Evolutionary conservation across 2,113 vertebrate genomes (phyloP).

Genomic region (Atrichornis clamosus): DNA sequence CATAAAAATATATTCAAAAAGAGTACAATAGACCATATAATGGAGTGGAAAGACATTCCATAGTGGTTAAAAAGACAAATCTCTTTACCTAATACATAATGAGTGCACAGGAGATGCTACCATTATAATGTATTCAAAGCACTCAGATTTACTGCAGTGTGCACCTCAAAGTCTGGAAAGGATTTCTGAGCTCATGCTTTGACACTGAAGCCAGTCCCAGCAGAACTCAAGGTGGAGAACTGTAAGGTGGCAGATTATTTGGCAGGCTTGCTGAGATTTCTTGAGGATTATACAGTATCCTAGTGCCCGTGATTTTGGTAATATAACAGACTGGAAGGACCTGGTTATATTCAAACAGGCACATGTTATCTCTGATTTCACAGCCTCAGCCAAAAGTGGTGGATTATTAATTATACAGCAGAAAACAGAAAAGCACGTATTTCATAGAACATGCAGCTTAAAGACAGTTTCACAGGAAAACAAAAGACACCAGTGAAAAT

Average conservation of each 20-base stretch:
- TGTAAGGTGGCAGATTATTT: neutral
- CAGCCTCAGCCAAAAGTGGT: neutral
- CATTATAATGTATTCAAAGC: neutral
- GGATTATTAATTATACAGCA: neutral
- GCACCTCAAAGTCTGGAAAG: neutral
- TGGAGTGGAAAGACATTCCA: neutral
- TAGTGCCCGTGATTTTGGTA: neutral
- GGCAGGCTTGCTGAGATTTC: neutral
- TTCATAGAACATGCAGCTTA: neutral
- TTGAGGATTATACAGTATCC: neutral
- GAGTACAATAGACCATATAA: neutral
- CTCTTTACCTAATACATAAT: neutral
- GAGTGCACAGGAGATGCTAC: neutral
- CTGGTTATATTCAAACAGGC: neutral
- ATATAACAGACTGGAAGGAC: neutral
- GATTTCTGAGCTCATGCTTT: neutral
- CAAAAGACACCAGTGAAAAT: neutral
- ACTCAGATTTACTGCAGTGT: neutral
- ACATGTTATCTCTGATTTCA: neutral
- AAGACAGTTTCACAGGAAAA: neutral
- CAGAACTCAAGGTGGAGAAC: neutral
- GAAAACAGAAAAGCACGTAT: neutral
- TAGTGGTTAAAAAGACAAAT: neutral
- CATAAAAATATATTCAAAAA: neutral
- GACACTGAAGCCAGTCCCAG: neutral